A percentile compares a stretch with the other conserved stretches of the same genome.
Conservation (phyloP, 2,888 invertebrate genomes). For the Orchesellides sinensis region DNA sequence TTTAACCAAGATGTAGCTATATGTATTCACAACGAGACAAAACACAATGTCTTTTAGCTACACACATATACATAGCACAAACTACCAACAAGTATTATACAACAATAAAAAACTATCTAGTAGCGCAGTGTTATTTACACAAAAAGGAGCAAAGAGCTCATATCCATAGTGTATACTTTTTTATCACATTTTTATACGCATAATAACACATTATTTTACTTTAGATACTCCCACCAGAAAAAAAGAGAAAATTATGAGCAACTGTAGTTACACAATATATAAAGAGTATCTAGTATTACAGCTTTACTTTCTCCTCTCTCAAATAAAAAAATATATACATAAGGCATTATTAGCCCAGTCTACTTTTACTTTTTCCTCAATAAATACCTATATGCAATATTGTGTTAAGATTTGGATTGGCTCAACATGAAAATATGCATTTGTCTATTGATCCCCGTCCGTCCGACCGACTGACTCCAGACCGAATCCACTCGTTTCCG, state of each 20-base stretch:
- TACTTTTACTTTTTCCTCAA: background rate
- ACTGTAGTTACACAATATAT: slow-evolving; percentile 20
- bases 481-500: background rate
- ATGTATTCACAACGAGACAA: background rate
- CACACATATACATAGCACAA: too few species aligned
- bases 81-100: too few species aligned
- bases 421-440: background rate
- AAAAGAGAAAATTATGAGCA: slow-evolving; percentile 20
- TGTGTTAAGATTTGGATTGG: too few species aligned
- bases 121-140: too few species aligned
- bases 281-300: background rate
- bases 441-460: background rate
- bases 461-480: background rate
- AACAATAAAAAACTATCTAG: too few species aligned
- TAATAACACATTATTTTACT: slow-evolving; percentile 30
- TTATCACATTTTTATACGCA: slow-evolving; percentile 42
- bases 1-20: background rate
- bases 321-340: background rate
- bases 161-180: too few species aligned
- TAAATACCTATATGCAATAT: background rate
- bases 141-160: background rate
- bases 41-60: too few species aligned
- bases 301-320: slow-evolving; percentile 17
- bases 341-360: background rate
- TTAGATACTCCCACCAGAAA: too few species aligned